Evolutionary conservation across 2,888 invertebrate species (phyloP), one percentile per base, ranked within the genome.

Genomic region (Pecten maximus): DNA sequence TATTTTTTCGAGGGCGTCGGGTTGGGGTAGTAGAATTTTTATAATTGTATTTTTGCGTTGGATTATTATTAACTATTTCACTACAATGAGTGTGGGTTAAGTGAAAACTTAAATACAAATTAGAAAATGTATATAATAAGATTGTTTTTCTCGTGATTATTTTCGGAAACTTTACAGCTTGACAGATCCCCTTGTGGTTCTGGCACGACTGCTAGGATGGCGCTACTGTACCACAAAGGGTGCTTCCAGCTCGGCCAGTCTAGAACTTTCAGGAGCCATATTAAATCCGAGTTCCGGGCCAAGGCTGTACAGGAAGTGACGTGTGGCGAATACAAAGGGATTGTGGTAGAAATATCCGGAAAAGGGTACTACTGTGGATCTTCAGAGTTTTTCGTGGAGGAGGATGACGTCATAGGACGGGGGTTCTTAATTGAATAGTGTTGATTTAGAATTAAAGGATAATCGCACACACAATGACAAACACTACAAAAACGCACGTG

Each of bases 161-260:
- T n/a, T n/a, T n/a, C n/a, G n/a, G n/a, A n/a, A n/a, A n/a, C 89
- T n/a, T 92, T 92, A 4, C 93, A 97, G 97, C 96, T 97, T 2
- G 97, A 97, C 92, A 94, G 97, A 28, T 95, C 96, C 48, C 97
- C 97, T 0, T 95, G 95, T 87, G 97, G 97, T 0, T 97, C 97
- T 0, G 97, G 97, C 8, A 95, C 95, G 0, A 95, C 96, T 3
- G 96, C 97, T 40, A 93, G 97, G 54, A 93, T 97, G 4, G 97
- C 97, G 28, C 94, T 96, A 10, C 96, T 96, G 93, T 94, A 94
- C 89, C 91, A 92, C 40, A 95, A 94, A 88, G 94, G 95, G 3
- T 92, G 93, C 60, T 94, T 96, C 19, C 54, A 91, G 4, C 87
- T 95, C 6, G 93, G 94, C 35, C 95, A 97, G 91, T 91, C 89